These are phyloP conservation scores for Urosaurus nigricauda DNA, from an alignment of 2,797 vertebrate genomes.

Conservation along the genomic window DNA sequence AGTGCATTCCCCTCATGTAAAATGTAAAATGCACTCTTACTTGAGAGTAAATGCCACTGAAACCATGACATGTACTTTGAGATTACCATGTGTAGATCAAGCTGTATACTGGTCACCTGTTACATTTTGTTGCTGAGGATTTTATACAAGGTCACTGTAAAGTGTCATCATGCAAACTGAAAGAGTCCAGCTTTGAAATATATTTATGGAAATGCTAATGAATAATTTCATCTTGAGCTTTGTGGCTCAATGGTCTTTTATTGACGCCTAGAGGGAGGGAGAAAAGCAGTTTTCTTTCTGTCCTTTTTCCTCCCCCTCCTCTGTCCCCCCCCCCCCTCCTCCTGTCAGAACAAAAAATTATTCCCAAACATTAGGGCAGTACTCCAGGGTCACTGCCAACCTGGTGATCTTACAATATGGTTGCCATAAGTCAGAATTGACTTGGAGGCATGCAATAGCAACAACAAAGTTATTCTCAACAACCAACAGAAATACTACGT, in stretches of 20 bases:
- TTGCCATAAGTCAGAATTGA: too few species aligned
- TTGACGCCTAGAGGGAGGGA: background rate
- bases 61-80: background rate
- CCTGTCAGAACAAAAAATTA: background rate
- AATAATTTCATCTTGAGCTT: constrained; percentile 20
- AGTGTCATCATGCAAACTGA: background rate
- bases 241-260: constrained; percentile 8
- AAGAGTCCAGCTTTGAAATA: too few species aligned
- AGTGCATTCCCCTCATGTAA: too few species aligned
- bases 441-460: too few species aligned
- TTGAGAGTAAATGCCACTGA: background rate
- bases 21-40: background rate
- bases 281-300: background rate
- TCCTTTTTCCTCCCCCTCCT: background rate
- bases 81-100: background rate
- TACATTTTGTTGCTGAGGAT: background rate
- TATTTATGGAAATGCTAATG: constrained; percentile 17
- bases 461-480: too few species aligned
- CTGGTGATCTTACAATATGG: too few species aligned
- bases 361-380: background rate
- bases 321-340: background rate
- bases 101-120: background rate
- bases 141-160: background rate
- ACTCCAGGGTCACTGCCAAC: background rate
- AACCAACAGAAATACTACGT: background rate